A percentile compares a stretch with the other conserved stretches of the same genome.
These are phyloP conservation scores for Hippoglossus stenolepis DNA, from an alignment of 2,113 vertebrate genomes.

Conservation along the genomic window DNA sequence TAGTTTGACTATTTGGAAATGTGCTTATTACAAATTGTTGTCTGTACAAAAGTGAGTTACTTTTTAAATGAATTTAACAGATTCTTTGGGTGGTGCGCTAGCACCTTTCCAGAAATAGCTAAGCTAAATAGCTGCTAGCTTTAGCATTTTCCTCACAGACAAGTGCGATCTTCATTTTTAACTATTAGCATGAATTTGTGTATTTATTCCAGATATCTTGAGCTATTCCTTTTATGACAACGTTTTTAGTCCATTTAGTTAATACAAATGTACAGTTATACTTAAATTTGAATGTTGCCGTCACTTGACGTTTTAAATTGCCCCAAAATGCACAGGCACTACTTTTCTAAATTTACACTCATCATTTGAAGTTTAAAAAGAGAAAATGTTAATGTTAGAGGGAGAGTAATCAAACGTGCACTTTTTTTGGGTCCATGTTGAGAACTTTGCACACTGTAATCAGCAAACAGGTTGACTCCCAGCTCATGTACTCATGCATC, in stretches of 20 bases:
- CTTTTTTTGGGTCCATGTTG: slow-evolving; percentile 24
- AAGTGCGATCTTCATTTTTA: no score
- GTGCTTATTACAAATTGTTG: not conserved
- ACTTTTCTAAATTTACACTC: not conserved
- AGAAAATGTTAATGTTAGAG: not conserved
- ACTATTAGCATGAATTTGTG: no score
- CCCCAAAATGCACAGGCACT: not conserved
- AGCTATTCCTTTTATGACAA: not conserved
- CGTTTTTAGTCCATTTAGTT: not conserved
- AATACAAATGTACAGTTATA: no score
- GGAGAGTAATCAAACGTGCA: slow-evolving; percentile 20
- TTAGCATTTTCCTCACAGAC: not conserved
- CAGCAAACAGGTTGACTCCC: slow-evolving; percentile 47
- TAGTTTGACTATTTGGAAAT: not conserved
- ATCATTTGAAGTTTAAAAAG: not conserved
- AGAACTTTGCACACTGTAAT: slow-evolving; percentile 49
- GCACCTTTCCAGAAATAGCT: no score
- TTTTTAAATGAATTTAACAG: not conserved
- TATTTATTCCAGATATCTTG: not conserved
- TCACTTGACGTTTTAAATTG: no score
- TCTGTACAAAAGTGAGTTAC: not conserved
- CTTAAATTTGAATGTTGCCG: no score
- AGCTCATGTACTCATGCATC: slow-evolving; percentile 22
- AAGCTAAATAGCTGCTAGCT: not conserved
- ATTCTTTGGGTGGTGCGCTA: no score